These are phyloP conservation scores for Zaprionus vittiger DNA, from an alignment of 1,140 invertebrate species.

Conservation along the genomic window DNA sequence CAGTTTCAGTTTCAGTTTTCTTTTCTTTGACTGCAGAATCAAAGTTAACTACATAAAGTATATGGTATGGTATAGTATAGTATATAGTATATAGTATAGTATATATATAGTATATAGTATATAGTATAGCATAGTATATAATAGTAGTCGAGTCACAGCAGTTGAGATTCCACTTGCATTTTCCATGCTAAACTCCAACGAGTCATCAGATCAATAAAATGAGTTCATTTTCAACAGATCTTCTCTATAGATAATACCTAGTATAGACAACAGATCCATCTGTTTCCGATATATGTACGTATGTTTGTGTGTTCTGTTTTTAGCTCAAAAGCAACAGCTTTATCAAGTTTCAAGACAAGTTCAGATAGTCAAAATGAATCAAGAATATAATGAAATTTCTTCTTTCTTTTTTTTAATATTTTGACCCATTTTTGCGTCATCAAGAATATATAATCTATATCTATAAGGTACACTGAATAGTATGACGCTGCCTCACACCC, in stretches of 20 bases:
- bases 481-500: not conserved
- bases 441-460: slow-evolving; percentile 7
- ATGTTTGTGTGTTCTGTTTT: not conserved
- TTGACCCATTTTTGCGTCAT: slow-evolving; percentile 5
- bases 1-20: not conserved
- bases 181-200: not conserved
- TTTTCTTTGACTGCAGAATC: not conserved
- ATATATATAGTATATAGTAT: too few relatives aligned
- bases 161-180: not conserved
- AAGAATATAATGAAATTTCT: not conserved
- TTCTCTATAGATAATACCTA: not conserved
- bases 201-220: not conserved
- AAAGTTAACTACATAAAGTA: too few relatives aligned
- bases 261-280: not conserved
- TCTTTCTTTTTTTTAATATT: not conserved
- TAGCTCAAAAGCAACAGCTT: not conserved
- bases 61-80: too few relatives aligned
- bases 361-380: not conserved
- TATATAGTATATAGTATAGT: too few relatives aligned
- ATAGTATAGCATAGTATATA: too few relatives aligned
- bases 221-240: not conserved
- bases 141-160: not conserved
- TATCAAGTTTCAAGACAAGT: slow-evolving; percentile 2
- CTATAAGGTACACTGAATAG: not conserved
- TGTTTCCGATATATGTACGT: not conserved